A percentile compares a stretch with the other conserved stretches of the same genome.
Conservation (phyloP, 1,140 invertebrate genomes). For the Bombyx mandarina region DNA sequence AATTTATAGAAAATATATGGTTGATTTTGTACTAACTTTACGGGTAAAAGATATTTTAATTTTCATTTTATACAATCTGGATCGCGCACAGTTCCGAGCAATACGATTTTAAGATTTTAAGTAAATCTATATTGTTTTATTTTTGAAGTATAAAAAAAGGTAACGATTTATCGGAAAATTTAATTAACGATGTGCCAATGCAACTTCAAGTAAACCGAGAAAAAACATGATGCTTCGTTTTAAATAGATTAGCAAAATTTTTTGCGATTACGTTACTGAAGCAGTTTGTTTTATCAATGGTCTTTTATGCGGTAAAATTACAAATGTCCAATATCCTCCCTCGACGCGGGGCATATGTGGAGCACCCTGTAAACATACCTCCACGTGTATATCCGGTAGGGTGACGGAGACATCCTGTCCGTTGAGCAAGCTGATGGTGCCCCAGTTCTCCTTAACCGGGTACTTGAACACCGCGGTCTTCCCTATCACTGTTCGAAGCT, state of each 20-base stretch:
- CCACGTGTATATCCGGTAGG: constrained; percentile 64
- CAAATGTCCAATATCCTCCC: neutral
- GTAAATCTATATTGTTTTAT: no score
- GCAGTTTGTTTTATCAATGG: neutral
- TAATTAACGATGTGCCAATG: no score
- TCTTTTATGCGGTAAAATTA: neutral
- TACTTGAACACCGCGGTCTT: constrained; percentile 47
- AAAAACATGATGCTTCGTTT: no score
- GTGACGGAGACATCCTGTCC: constrained; percentile 66
- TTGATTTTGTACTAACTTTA: no score
- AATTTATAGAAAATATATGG: no score
- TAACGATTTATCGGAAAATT: no score
- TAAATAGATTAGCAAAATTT: neutral
- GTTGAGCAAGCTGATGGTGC: constrained; percentile 51
- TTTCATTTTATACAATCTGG: no score
- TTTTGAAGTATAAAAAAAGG: no score
- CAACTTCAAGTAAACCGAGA: no score
- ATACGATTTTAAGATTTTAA: no score
- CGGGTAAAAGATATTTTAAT: no score
- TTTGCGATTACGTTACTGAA: neutral
- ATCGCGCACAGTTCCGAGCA: no score
- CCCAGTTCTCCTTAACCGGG: constrained; percentile 71
- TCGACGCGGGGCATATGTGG: neutral
- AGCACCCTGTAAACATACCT: constrained; percentile 27
- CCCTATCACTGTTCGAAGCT: constrained; percentile 40